These are phyloP conservation scores for Steinernema scapterisci DNA, from an alignment of 2,888 invertebrate species.

Conservation along the genomic window DNA sequence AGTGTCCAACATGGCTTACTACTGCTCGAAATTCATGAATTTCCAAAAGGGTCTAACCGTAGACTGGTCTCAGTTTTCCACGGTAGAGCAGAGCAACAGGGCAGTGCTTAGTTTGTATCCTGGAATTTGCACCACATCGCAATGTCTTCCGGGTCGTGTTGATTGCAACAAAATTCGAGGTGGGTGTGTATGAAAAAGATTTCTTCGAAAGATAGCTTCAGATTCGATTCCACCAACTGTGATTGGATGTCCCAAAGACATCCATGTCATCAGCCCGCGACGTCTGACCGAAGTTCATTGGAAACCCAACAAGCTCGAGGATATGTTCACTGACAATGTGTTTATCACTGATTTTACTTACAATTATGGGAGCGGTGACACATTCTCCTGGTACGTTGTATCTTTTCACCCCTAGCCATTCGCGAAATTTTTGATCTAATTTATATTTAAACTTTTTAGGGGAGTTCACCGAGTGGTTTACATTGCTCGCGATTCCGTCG, in stretches of 20 bases:
- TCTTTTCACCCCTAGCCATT: not conserved
- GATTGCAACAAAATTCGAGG: conserved; percentile 11
- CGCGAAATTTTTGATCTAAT: no score
- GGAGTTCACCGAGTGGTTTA: conserved; percentile 15
- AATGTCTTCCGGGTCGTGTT: conserved; percentile 6
- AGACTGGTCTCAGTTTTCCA: conserved; percentile 19
- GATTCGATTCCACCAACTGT: conserved; percentile 26
- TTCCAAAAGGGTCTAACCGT: conserved; percentile 4
- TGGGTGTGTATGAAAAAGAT: not conserved
- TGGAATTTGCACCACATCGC: not conserved
- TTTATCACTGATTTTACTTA: conserved; percentile 10
- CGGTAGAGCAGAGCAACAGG: not conserved
- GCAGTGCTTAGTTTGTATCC: conserved; percentile 10
- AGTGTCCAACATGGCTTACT: conserved; percentile 12
- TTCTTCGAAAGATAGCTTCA: not conserved
- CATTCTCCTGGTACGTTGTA: not conserved
- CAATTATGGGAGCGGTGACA: conserved; percentile 12
- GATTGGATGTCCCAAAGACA: conserved; percentile 15
- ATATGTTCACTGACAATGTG: conserved; percentile 20
- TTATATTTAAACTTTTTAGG: not conserved
- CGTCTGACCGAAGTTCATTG: conserved; percentile 19
- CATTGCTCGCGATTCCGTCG: conserved; percentile 39
- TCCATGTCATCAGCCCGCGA: not conserved
- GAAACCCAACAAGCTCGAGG: not conserved
- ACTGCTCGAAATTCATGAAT: conserved; percentile 9